Evolutionary conservation across 2,113 vertebrate species (phyloP), one percentile per base, ranked within the genome.

Genomic region (Notiomystis cincta): DNA sequence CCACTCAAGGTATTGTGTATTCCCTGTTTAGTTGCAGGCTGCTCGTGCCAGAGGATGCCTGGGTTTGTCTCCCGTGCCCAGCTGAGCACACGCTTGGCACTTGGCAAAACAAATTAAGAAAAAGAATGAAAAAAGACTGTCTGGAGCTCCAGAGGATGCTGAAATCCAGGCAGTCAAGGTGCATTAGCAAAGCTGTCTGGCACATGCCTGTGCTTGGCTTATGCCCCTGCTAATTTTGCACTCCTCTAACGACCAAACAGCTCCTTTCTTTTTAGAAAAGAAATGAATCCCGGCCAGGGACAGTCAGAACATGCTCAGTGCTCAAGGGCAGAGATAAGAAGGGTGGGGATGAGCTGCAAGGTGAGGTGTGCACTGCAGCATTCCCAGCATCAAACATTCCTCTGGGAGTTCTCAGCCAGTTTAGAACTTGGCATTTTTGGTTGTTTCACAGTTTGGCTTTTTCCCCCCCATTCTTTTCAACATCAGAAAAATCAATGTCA

Each of bases 111-210:
- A 69, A 96, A 93, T 93, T 85, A 87, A 87, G 90, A 25, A 60
- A 70, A 87, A 54, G 76, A 40, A 71, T 94, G 61, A 57, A 53
- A 24, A 82, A 85, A 85, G 93, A 0, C 78, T 91, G 65, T 85
- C 61, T 87, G 90, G 61, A 44, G 62, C 95, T 95, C 89, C 35
- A 47, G 93, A 90, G 95, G 66, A 69, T 61, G 35, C 66, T 76
- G 91, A 7, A 72, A 89, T 38, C 4, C 84, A 84, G 89, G 33
- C 95, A 82, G 87, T 93, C 90, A 67, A 31, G 87, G 93, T 85
- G 94, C 93, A 94, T 96, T 96, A 95, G 87, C 87, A 76, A n/a
- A 93, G 78, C 94, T 91, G 90, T 86, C 91, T 96, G 95, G 91
- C 93, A 70, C 67, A 9, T 3, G 4, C 79, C 53, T 19, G 4